Conservation (phyloP, 2,113 vertebrate genomes). For the Labeo rohita region DNA sequence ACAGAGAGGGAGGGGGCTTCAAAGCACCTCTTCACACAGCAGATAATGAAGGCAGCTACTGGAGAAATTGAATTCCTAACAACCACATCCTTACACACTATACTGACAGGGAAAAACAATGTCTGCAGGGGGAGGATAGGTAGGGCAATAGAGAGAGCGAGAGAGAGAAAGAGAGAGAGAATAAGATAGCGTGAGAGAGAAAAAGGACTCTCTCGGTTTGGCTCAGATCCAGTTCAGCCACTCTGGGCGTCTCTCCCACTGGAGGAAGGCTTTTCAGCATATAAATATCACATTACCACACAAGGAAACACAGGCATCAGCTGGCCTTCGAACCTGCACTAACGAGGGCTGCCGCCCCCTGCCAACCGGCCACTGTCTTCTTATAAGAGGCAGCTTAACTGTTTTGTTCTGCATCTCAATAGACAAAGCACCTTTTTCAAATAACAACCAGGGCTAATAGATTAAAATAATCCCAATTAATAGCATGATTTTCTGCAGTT, state of each 20-base stretch:
- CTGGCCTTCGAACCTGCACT: constrained; percentile 67
- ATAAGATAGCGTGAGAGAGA: constrained; percentile 45
- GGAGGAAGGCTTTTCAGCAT: constrained; percentile 75
- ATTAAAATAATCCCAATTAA: constrained; percentile 28
- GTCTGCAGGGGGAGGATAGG: constrained; percentile 54
- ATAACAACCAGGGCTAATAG: constrained; percentile 24
- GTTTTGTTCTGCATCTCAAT: constrained; percentile 22
- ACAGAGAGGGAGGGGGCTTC: constrained; percentile 55
- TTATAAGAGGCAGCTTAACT: constrained; percentile 15
- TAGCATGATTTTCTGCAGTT: not conserved
- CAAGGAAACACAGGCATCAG: constrained; percentile 76
- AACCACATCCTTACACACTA: constrained; percentile 54
- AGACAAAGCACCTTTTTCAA: constrained; percentile 6
- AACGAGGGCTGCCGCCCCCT: constrained; percentile 71
- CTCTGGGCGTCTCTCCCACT: constrained; percentile 61
- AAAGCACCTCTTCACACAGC: constrained; percentile 44
- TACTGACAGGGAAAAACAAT: constrained; percentile 67
- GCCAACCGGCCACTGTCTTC: constrained; percentile 60
- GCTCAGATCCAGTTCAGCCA: constrained; percentile 71
- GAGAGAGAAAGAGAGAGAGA: constrained; percentile 51
- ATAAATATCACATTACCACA: constrained; percentile 84
- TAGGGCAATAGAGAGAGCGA: constrained; percentile 11
- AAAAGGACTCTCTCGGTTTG: constrained; percentile 67
- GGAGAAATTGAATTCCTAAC: constrained; percentile 61
- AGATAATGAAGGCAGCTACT: constrained; percentile 61